Conservation (phyloP, 2,888 invertebrate species). For the Hirtodrosophila histrioides region DNA sequence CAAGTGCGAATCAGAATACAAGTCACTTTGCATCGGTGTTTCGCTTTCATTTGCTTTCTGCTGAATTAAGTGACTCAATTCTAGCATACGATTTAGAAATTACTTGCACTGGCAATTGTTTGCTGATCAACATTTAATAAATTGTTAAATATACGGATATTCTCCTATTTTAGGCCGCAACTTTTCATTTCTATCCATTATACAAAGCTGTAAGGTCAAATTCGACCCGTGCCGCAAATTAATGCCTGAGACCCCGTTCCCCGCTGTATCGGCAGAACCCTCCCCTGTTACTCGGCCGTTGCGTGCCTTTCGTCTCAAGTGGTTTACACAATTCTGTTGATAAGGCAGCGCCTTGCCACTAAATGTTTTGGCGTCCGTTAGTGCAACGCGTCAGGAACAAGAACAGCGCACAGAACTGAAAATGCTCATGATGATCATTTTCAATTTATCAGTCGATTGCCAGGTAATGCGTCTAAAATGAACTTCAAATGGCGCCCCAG, state of each 20-base stretch:
- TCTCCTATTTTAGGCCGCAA: background rate
- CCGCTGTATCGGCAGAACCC: background rate
- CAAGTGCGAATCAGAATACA: no score
- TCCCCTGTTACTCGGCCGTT: conserved; percentile 5
- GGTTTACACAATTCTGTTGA: conserved; percentile 46
- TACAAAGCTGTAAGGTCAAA: conserved; percentile 25
- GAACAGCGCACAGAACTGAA: background rate
- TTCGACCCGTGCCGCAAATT: conserved; percentile 46
- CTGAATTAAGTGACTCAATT: no score
- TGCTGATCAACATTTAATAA: no score
- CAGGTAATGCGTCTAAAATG: conserved; percentile 71
- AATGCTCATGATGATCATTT: conserved; percentile 15
- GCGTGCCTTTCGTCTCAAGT: conserved; percentile 46
- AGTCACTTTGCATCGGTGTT: no score
- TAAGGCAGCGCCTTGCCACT: conserved; percentile 50
- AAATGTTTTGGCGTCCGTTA: conserved; percentile 76
- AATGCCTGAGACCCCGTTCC: conserved; percentile 3
- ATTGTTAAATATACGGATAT: no score
- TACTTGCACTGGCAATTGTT: no score
- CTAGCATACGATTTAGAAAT: no score
- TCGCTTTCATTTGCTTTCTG: no score
- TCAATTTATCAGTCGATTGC: conserved; percentile 60
- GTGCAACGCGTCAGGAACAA: conserved; percentile 41
- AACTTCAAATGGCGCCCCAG: conserved; percentile 68
- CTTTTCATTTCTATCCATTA: conserved; percentile 33